A percentile compares a stretch with the other conserved stretches of the same genome.
phyloP scores from a whole-genome alignment of 2,797 vertebrate species.

The Gambusia yucatana region DNA sequence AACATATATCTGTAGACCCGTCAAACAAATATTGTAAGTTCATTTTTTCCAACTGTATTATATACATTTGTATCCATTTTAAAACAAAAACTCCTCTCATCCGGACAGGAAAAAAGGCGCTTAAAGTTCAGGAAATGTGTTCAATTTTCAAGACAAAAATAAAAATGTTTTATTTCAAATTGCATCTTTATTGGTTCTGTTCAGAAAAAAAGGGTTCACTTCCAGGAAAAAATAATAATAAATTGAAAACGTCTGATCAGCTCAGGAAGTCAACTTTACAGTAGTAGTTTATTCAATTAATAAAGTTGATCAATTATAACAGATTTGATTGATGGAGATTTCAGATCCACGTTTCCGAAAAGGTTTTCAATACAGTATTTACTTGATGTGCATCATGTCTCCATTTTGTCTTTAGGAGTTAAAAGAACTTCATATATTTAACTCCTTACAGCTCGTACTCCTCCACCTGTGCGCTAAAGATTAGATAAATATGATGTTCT shows the following conservation, averaged over 20 bases:
- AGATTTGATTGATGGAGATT: constrained; percentile 5
- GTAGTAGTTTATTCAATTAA: neutral
- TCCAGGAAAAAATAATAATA: constrained; percentile 1
- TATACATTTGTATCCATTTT: neutral
- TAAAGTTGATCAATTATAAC: neutral
- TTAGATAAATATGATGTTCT: neutral
- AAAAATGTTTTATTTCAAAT: neutral
- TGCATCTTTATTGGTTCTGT: constrained; percentile 44
- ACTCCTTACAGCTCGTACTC: neutral
- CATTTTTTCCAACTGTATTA: neutral
- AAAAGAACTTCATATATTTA: neutral
- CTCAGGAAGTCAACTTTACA: constrained; percentile 15
- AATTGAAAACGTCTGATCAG: constrained; percentile 32
- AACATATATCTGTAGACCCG: neutral
- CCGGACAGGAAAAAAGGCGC: neutral
- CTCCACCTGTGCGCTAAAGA: neutral
- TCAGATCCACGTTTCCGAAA: constrained; percentile 27
- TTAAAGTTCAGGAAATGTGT: neutral
- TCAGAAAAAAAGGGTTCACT: constrained; percentile 25
- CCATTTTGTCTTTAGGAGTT: constrained; percentile 5
- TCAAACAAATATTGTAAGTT: neutral
- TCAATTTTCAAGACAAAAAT: neutral
- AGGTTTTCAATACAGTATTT: neutral
- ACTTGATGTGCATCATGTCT: neutral
- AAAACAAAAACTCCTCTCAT: neutral